Evolutionary conservation across 1,140 invertebrate species (phyloP).

Genomic region (Spodoptera frugiperda): DNA sequence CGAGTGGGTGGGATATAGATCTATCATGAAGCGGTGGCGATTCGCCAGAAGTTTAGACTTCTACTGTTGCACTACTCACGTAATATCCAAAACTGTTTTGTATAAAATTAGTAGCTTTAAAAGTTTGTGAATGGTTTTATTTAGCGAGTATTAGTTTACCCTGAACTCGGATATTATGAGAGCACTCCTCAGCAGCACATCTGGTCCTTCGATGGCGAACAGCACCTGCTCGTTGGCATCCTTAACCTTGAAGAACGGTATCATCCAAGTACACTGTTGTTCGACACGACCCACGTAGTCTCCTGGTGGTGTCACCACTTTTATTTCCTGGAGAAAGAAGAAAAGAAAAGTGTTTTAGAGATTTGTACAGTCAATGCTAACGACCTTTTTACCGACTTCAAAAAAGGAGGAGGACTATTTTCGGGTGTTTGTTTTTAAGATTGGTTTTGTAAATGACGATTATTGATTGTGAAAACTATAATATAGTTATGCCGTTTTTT

Average conservation of each 20-base stretch:
- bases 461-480: too few species aligned
- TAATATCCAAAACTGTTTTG: too few species aligned
- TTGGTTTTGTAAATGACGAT: too few species aligned
- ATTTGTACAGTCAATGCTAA: background rate
- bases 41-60: too few species aligned
- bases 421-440: too few species aligned
- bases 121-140: background rate
- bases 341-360: background rate
- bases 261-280: conserved; percentile 85
- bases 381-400: too few species aligned
- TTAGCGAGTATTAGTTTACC: conserved; percentile 51
- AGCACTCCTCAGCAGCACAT: conserved; percentile 63
- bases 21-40: too few species aligned
- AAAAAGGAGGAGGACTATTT: too few species aligned
- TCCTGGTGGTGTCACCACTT: conserved; percentile 86
- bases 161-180: conserved; percentile 75
- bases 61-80: too few species aligned
- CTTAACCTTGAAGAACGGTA: conserved; percentile 84
- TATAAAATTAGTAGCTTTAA: too few species aligned
- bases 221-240: conserved; percentile 82
- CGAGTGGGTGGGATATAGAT: too few species aligned
- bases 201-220: conserved; percentile 86
- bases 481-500: too few species aligned
- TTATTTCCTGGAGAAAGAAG: conserved; percentile 77
- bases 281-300: conserved; percentile 86